phyloP scores from a whole-genome alignment of 2,113 vertebrate species.

The Pomatostomus ruficeps region DNA sequence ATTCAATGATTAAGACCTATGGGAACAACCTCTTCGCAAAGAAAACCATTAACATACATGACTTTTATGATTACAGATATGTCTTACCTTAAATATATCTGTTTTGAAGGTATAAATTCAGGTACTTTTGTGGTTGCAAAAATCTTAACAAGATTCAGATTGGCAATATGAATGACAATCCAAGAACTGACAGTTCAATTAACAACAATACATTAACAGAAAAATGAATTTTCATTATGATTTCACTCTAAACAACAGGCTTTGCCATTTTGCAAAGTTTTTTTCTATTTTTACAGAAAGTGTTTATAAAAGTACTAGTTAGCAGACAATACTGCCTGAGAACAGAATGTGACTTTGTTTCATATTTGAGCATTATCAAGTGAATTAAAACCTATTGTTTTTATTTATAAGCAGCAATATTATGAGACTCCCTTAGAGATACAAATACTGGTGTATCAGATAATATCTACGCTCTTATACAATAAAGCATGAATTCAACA shows the following conservation, averaged over 20 bases:
- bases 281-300: not conserved
- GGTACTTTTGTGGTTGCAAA: not conserved
- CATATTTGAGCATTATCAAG: not conserved
- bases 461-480: not conserved
- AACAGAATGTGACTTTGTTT: not conserved
- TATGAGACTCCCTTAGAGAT: not conserved
- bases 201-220: not conserved
- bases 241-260: not conserved
- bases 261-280: not conserved
- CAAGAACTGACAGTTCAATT: not conserved
- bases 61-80: not conserved
- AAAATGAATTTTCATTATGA: not conserved
- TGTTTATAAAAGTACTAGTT: not conserved
- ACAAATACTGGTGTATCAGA: not conserved
- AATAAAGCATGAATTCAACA: not conserved
- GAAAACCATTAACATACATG: not conserved
- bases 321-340: not conserved
- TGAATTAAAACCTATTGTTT: not conserved
- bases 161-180: not conserved
- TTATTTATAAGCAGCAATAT: not conserved
- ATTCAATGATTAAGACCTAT: not conserved
- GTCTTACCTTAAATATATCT: not conserved
- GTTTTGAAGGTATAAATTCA: not conserved
- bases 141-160: not conserved
- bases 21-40: not conserved